Percentiles rank a stretch among this genome's conserved stretches.
Evolutionary conservation across 1,140 invertebrate species (phyloP).

Genomic region (Chironomus tepperi): DNA sequence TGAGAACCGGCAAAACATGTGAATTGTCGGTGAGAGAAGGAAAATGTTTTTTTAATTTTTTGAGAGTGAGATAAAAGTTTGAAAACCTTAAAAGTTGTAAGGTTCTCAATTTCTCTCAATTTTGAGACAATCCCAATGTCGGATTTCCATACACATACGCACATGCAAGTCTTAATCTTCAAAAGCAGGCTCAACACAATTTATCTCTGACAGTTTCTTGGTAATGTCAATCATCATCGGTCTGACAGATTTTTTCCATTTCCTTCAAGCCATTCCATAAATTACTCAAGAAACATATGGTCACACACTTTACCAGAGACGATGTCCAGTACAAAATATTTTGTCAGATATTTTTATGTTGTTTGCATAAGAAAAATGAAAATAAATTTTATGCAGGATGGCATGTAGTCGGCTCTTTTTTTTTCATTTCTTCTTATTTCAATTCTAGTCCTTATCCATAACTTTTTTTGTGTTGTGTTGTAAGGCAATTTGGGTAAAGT

Average conservation of each 20-base stretch:
- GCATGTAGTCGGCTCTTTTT: background rate
- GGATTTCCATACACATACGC: background rate
- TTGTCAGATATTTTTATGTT: background rate
- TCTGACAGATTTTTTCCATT: constrained; percentile 7
- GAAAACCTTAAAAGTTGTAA: background rate
- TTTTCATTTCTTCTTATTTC: background rate
- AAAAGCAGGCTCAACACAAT: background rate
- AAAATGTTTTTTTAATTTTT: no score
- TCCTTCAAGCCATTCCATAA: background rate
- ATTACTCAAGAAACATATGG: background rate
- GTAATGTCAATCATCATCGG: background rate
- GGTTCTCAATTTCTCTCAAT: background rate
- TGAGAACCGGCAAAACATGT: background rate
- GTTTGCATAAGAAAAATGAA: background rate
- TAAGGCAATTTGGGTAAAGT: no score
- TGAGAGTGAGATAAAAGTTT: background rate
- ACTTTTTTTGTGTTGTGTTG: no score
- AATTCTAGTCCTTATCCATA: no score
- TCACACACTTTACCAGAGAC: background rate
- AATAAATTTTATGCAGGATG: constrained; percentile 1
- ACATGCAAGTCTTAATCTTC: background rate
- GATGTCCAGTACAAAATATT: no score
- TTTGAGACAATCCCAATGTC: background rate
- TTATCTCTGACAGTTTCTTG: background rate
- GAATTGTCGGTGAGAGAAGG: background rate